Percentiles rank a stretch among this genome's conserved stretches.
Conservation (phyloP, 2,113 vertebrate species). For the Lepus americanus region DNA sequence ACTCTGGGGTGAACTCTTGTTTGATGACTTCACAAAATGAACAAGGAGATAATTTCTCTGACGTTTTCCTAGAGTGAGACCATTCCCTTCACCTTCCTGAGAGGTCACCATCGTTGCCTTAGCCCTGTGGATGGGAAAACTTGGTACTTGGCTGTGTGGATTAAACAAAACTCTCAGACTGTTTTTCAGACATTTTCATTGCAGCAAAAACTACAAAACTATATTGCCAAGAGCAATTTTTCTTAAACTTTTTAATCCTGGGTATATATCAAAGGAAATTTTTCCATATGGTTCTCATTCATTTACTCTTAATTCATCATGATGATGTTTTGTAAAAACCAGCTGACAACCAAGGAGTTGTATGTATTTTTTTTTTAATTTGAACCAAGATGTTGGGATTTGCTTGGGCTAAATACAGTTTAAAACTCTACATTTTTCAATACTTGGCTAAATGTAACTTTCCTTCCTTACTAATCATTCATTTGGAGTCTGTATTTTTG, state of each 20-base stretch:
- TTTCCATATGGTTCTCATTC: slow-evolving; percentile 84
- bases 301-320: slow-evolving; percentile 80
- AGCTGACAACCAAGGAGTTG: slow-evolving; percentile 68
- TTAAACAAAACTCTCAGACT: slow-evolving; percentile 55
- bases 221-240: slow-evolving; percentile 73
- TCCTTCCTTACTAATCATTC: slow-evolving; percentile 57
- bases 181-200: slow-evolving; percentile 71
- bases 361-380: slow-evolving; percentile 56
- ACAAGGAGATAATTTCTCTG: background rate
- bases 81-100: background rate
- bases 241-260: slow-evolving; percentile 79
- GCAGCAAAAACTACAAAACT: slow-evolving; percentile 63
- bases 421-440: slow-evolving; percentile 6
- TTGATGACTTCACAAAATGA: background rate
- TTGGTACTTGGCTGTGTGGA: background rate
- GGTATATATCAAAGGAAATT: slow-evolving; percentile 78
- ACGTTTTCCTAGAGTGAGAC: background rate
- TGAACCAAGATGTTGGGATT: slow-evolving; percentile 62
- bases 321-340: slow-evolving; percentile 74
- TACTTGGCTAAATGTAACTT: background rate
- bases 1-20: background rate
- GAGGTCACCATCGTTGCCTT: background rate
- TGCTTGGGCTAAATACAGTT: slow-evolving; percentile 26
- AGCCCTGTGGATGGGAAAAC: background rate
- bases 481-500: slow-evolving; percentile 37